Conservation (phyloP, 1,140 invertebrate genomes). For the Andricus grossulariae region DNA sequence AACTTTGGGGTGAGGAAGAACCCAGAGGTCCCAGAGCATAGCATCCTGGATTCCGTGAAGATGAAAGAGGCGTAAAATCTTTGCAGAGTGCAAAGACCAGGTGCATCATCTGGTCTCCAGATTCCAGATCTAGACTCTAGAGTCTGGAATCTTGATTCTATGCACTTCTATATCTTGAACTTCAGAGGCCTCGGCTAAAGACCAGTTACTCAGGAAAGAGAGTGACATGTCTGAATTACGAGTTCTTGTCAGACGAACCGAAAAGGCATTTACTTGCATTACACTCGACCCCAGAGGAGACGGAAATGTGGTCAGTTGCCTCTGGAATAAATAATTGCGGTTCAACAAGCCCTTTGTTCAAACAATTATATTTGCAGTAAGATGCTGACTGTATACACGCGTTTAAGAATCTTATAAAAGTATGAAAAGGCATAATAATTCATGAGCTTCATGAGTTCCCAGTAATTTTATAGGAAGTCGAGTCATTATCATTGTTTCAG, state of each 20-base stretch:
- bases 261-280: constrained; percentile 1
- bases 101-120: background rate
- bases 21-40: no score
- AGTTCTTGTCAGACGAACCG: background rate
- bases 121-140: background rate
- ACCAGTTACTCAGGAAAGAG: constrained; percentile 5
- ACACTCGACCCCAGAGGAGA: constrained; percentile 41
- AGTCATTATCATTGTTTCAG: no score
- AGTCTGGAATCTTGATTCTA: background rate
- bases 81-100: no score
- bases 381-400: no score
- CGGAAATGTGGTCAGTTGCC: constrained; percentile 64
- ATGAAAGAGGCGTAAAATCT: no score
- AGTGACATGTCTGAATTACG: constrained; percentile 24
- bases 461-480: no score
- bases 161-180: background rate
- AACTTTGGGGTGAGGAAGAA: no score
- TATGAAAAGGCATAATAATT: no score
- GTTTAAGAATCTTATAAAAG: no score
- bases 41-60: no score
- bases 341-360: constrained; percentile 46
- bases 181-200: background rate
- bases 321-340: constrained; percentile 58
- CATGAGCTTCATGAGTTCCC: no score
- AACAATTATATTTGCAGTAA: background rate